Evolutionary conservation across 2,797 vertebrate species (phyloP).

Genomic region (Bufotes viridis): DNA sequence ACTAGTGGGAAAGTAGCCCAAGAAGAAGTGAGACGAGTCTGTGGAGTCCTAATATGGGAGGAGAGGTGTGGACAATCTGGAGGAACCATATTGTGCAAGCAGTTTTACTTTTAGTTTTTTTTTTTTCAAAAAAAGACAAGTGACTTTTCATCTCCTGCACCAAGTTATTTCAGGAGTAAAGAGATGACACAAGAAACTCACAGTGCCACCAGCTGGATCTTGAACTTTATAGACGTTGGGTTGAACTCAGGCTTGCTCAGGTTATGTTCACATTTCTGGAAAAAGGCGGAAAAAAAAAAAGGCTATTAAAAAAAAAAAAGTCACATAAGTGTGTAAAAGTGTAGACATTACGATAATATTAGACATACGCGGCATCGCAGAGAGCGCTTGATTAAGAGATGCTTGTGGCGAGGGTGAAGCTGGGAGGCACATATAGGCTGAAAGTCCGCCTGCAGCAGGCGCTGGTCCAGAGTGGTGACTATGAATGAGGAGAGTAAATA

Average conservation of each 20-base stretch:
- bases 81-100: too few relatives aligned
- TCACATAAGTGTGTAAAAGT: too few relatives aligned
- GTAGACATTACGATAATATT: not conserved
- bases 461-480: slow-evolving; percentile 96
- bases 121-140: too few relatives aligned
- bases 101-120: too few relatives aligned
- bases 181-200: slow-evolving; percentile 75
- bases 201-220: slow-evolving; percentile 98
- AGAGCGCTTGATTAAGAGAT: slow-evolving; percentile 96
- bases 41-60: too few relatives aligned
- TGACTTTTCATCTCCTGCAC: too few relatives aligned
- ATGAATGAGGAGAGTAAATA: slow-evolving; percentile 46
- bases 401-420: slow-evolving; percentile 96
- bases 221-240: slow-evolving; percentile 99
- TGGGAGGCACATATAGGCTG: slow-evolving; percentile 94
- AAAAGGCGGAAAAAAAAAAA: slow-evolving; percentile 20
- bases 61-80: too few relatives aligned
- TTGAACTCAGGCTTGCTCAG: slow-evolving; percentile 99
- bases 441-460: slow-evolving; percentile 94
- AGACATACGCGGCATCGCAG: slow-evolving; percentile 90
- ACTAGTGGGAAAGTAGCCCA: too few relatives aligned
- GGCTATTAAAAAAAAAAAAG: too few relatives aligned
- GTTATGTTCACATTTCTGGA: slow-evolving; percentile 98
- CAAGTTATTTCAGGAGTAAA: slow-evolving; percentile 23
- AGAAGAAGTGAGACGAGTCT: too few relatives aligned